Evolutionary conservation across 2,797 vertebrate species (phyloP).

Genomic region (Sebastolobus alascanus): DNA sequence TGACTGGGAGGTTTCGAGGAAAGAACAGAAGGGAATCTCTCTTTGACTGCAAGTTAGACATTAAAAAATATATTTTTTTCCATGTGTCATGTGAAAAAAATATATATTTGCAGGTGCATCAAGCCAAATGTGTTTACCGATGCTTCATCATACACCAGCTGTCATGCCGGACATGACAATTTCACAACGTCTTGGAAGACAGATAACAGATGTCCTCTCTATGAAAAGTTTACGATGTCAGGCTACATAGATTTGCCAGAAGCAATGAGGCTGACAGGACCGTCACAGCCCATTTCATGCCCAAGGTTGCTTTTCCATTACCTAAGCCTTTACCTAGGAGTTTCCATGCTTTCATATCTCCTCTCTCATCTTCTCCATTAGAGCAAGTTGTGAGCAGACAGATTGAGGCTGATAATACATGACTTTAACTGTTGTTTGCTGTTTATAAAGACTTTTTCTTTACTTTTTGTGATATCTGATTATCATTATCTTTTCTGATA

Average conservation of each 20-base stretch:
- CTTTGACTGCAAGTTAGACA: slow-evolving; percentile 4
- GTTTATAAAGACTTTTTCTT: neutral
- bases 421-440: neutral
- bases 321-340: slow-evolving; percentile 14
- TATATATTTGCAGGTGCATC: slow-evolving; percentile 3
- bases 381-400: slow-evolving; percentile 5
- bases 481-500: neutral
- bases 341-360: slow-evolving; percentile 35
- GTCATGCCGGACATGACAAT: slow-evolving; percentile 28
- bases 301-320: slow-evolving; percentile 55
- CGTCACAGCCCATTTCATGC: slow-evolving; percentile 41
- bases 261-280: slow-evolving; percentile 44
- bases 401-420: neutral
- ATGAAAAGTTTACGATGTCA: slow-evolving; percentile 55
- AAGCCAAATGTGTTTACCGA: slow-evolving; percentile 30
- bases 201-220: slow-evolving; percentile 59
- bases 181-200: slow-evolving; percentile 25
- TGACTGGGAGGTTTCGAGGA: neutral
- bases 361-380: slow-evolving; percentile 17
- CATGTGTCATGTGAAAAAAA: neutral
- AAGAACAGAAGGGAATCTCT: slow-evolving; percentile 1
- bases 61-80: neutral
- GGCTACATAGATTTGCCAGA: slow-evolving; percentile 22
- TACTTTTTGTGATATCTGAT: neutral
- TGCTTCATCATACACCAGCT: slow-evolving; percentile 45